Evolutionary conservation across 2,888 invertebrate species (phyloP).

Genomic region (Abscondita cerata): DNA sequence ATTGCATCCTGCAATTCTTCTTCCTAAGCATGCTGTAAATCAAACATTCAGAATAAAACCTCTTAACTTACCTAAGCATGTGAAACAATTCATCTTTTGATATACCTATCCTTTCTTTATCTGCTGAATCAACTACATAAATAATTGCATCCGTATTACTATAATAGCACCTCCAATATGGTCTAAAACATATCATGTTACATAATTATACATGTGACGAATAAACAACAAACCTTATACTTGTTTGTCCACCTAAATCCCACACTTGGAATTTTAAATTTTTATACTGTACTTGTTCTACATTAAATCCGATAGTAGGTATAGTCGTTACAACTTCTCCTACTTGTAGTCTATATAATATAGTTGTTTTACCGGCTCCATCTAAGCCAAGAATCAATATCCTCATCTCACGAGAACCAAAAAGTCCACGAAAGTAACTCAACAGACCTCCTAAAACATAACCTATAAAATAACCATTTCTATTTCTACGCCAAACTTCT

Average conservation of each 20-base stretch:
- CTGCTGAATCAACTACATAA: constrained; percentile 99
- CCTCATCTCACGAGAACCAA: constrained; percentile 95
- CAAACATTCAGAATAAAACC: constrained; percentile 6
- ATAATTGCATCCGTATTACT: constrained; percentile 99
- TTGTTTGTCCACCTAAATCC: constrained; percentile 99
- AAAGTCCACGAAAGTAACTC: constrained; percentile 94
- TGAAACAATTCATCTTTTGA: constrained; percentile 97
- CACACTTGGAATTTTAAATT: constrained; percentile 99
- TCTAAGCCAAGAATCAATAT: constrained; percentile 97
- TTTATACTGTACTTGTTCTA: constrained; percentile 99
- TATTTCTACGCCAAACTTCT: background rate
- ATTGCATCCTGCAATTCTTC: constrained; percentile 97
- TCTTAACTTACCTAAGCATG: constrained; percentile 82
- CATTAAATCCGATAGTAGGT: constrained; percentile 99
- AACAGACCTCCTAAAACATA: constrained; percentile 84
- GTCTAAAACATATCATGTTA: constrained; percentile 65
- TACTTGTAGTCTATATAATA: constrained; percentile 96
- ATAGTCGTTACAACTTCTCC: constrained; percentile 98
- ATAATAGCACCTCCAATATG: constrained; percentile 99
- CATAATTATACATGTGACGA: background rate
- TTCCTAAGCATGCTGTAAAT: constrained; percentile 70
- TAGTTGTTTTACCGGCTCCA: constrained; percentile 99
- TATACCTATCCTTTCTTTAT: constrained; percentile 98
- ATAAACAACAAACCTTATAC: constrained; percentile 78
- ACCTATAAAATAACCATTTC: constrained; percentile 19